Base-by-base conservation (phyloP, 1,140 invertebrate genomes). In the Penaeus vannamei region DNA sequence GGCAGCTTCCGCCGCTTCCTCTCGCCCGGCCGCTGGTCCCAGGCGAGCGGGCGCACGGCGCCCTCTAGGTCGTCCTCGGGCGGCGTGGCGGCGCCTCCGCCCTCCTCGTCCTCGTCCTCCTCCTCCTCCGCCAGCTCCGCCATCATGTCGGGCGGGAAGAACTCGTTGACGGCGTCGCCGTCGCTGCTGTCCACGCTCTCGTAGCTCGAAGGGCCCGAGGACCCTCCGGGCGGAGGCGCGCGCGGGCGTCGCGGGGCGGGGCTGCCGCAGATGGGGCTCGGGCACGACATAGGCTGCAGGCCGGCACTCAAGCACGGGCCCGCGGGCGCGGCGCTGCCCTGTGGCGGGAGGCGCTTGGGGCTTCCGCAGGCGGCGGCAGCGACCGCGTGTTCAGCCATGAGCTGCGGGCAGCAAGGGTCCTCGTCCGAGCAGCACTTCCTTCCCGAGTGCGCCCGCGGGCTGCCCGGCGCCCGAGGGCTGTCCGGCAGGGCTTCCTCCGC, bases 1-100 rank as follows among this genome's bases (percentile, higher is more conserved):
- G 88, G 88, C 5, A 89, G 88, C 53, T 85, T 84, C 60, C 88
- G 82, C 60, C 88, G 53, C 29, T 89, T 89, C 88, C 88, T 80
- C 76, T 89, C 88, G 32, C 36, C 72, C 22, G 88, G 82, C 19
- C n/a, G 62, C 23, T 29, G 23, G 36, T 89, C 83, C 83, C 83
- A 89, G 53, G 42, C 77, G 64, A 61, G 36, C 26, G 84, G 60
- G 20, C 60, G 22, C 26, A 12, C 80, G n/a, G 69, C 66, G 1
- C 46, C 81, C 29, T 83, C 87, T 66, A 83, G 14, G 46, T 88
- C 87, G 22, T 46, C 62, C n/a, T 80, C 85, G n/a, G 87, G 81
- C 22, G 87, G 66, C 3, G 81, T 60, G 22, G 19, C 42, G 53
- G 20, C n/a, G 22, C 64, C 64, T 3, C 46, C 85, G 3, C 23